Percentiles rank a stretch among this genome's conserved stretches.
These are phyloP conservation scores for Sitobion miscanthi DNA, from an alignment of 1,140 invertebrate genomes.

Conservation along the genomic window DNA sequence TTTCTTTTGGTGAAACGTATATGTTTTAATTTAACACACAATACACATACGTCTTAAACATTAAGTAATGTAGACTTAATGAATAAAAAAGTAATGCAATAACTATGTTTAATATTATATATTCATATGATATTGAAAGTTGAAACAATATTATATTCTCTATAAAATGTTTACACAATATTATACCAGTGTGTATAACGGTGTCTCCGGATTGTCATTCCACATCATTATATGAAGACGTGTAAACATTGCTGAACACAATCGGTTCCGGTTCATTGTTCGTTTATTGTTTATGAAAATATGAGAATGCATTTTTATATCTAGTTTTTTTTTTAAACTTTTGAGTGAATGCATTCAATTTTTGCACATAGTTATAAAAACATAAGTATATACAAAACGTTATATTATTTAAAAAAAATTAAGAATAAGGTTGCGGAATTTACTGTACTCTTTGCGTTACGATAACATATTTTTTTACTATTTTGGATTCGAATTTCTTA, in stretches of 20 bases:
- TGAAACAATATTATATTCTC: not conserved
- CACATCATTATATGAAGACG: conserved; percentile 7
- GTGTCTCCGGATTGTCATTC: conserved; percentile 36
- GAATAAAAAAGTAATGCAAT: not conserved
- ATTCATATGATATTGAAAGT: not conserved
- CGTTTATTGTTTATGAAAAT: conserved; percentile 34
- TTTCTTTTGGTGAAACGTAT: not conserved
- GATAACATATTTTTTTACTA: not conserved
- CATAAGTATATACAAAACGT: not conserved
- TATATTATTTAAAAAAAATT: conserved; percentile 35
- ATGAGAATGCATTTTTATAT: conserved; percentile 1
- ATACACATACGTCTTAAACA: not conserved
- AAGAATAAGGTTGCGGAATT: not conserved
- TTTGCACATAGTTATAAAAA: not conserved
- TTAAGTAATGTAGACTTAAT: not conserved
- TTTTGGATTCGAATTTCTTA: not conserved
- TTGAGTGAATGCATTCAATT: not conserved
- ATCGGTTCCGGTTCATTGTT: conserved; percentile 52
- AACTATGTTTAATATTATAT: not conserved
- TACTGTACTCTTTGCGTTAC: not conserved
- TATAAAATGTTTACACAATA: not conserved
- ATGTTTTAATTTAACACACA: not conserved
- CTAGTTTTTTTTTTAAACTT: conserved; percentile 16
- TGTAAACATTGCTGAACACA: conserved; percentile 52
- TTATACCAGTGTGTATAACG: conserved; percentile 9